Conservation (phyloP, 37 sponge, comb jelly and placozoan species). For the Chondrosia reniformis region DNA sequence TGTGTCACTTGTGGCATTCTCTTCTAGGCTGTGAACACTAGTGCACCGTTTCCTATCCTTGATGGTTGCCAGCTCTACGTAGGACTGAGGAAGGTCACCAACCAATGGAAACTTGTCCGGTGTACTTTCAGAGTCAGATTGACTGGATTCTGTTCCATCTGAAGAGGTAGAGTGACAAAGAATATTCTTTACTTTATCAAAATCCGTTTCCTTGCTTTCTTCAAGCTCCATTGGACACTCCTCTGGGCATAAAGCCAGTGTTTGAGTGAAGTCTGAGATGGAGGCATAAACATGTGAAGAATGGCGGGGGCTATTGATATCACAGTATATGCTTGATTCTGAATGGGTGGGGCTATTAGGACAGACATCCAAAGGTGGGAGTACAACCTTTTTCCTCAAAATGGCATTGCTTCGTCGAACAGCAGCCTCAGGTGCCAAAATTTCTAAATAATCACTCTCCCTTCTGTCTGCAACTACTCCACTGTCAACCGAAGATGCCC, state of each 20-base stretch:
- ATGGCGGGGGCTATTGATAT: not conserved
- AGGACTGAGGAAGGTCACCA: too few relatives aligned
- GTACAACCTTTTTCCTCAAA: too few relatives aligned
- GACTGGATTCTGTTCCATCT: too few relatives aligned
- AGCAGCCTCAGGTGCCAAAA: too few relatives aligned
- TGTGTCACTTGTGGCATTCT: too few relatives aligned
- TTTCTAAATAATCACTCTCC: not conserved
- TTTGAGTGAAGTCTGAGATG: not conserved
- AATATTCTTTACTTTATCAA: not conserved
- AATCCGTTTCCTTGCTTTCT: not conserved
- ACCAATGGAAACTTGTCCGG: too few relatives aligned
- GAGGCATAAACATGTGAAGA: not conserved
- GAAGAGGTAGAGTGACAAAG: too few relatives aligned
- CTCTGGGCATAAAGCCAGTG: not conserved
- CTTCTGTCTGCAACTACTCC: not conserved
- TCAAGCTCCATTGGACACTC: not conserved
- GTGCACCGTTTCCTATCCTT: not conserved
- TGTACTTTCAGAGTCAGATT: too few relatives aligned
- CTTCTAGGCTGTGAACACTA: not conserved
- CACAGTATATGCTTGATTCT: conserved; percentile 3
- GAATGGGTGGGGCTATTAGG: not conserved
- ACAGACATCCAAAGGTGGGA: not conserved
- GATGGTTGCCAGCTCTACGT: not conserved
- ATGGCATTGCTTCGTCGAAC: too few relatives aligned
- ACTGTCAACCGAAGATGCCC: conserved; percentile 11